Percentiles rank a stretch among this genome's conserved stretches.
Evolutionary conservation across 2,113 vertebrate species (phyloP).

Genomic region (Acrocephalus kingi): DNA sequence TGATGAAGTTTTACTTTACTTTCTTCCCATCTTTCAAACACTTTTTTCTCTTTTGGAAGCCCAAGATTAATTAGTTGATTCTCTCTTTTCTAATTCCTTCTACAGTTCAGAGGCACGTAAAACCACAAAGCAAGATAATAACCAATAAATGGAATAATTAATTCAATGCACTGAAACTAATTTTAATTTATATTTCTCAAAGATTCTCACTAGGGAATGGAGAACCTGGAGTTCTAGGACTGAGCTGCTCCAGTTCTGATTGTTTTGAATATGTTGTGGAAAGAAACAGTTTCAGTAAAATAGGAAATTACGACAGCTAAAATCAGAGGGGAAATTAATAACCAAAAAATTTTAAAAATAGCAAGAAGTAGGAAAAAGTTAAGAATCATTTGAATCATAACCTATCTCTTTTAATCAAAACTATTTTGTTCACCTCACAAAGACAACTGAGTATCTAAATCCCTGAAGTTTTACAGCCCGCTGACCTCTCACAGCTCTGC

Average conservation of each 20-base stretch:
- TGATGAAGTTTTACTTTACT: slow-evolving; percentile 23
- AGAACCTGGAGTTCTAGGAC: slow-evolving; percentile 52
- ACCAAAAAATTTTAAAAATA: slow-evolving; percentile 9
- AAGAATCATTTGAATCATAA: neutral
- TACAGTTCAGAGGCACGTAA: slow-evolving; percentile 63
- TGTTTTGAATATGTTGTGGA: slow-evolving; percentile 32
- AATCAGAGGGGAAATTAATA: slow-evolving; percentile 36
- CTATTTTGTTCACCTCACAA: neutral
- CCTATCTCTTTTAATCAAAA: neutral
- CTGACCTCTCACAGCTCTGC: neutral
- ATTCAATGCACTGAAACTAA: slow-evolving; percentile 70
- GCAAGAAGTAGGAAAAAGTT: neutral
- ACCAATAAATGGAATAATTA: slow-evolving; percentile 76
- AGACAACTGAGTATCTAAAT: neutral
- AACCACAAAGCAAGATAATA: slow-evolving; percentile 73
- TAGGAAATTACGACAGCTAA: slow-evolving; percentile 1
- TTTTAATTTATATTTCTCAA: slow-evolving; percentile 73
- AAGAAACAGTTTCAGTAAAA: slow-evolving; percentile 23
- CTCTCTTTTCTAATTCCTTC: slow-evolving; percentile 62
- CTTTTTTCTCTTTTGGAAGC: slow-evolving; percentile 49
- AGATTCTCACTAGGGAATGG: slow-evolving; percentile 39
- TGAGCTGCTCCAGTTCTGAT: slow-evolving; percentile 38
- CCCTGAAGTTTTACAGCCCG: neutral
- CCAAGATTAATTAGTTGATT: slow-evolving; percentile 71
- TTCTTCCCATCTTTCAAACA: slow-evolving; percentile 29